Evolutionary conservation across 35 echinoderm and acorn worm genomes (phyloP), one percentile per base, ranked within the genome.

Genomic region (Amphiura filiformis): DNA sequence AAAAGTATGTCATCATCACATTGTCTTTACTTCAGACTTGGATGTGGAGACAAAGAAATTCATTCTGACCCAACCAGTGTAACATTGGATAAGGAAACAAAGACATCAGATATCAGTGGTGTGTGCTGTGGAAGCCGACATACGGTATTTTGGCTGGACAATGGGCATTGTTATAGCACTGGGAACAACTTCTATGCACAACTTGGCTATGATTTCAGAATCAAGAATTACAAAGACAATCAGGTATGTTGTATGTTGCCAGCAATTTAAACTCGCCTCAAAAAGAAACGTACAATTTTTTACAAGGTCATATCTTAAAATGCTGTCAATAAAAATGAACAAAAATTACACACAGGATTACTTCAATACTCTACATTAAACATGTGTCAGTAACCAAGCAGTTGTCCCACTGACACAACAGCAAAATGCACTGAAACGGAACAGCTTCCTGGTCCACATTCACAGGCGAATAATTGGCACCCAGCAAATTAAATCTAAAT

Each of bases 161-260:
- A 99, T 80, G 96, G 96, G 34, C 80, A 86, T 31, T 85, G 85
- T 56, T 94, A 90, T 90, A 95, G 96, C 88, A 89, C 81, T 76
- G 96, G 96, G 28, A 99, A 99, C 81, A 99, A 99, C 86, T 99
- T 94, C 87, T 90, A 94, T 78, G 96, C 93, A 40, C 96, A 99
- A 77, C 90, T 99, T 18, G 93, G 93, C 23, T 99, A 99, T 39
- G 93, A 99, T 78, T 99, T 99, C 84, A 84, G 93, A 36, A 84
- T 99, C 35, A 91, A 94, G 56, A 99, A 99, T 64, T 99, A 99
- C 49, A 99, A 99, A 47, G 96, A 99, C 39, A 99, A 99, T 81
- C 96, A 95, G 93, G 96, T 99, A 86, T n/a, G 37, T 80, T 22
- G 52, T 23, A 26, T 31, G 30, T 35, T 77, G n/a, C n/a, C n/a